Evolutionary conservation across 2,113 vertebrate species (phyloP).

Genomic region (Pedetes capensis): DNA sequence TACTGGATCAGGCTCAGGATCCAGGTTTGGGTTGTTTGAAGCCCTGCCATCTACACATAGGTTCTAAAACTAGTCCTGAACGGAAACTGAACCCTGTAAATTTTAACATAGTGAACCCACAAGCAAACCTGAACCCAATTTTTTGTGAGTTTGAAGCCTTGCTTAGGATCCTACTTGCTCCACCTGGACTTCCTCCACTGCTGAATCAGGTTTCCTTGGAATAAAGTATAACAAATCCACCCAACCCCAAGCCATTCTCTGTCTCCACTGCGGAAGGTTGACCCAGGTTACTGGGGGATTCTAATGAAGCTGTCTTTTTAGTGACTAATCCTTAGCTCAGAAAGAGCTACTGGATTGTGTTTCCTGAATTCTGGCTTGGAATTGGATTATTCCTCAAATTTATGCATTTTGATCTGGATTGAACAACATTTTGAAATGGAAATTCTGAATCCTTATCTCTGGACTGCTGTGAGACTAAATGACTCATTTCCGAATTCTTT

Average conservation of each 20-base stretch:
- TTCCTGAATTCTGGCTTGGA: conserved; percentile 7
- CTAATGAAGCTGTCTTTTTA: not conserved
- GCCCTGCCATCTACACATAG: too few relatives aligned
- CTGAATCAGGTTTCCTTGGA: not conserved
- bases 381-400: not conserved
- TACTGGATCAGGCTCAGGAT: too few relatives aligned
- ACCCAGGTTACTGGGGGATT: not conserved
- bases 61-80: too few relatives aligned
- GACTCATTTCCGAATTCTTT: conserved; percentile 56
- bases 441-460: conserved; percentile 68
- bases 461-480: conserved; percentile 45
- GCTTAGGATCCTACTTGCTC: not conserved
- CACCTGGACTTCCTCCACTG: not conserved
- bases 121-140: too few relatives aligned
- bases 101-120: too few relatives aligned
- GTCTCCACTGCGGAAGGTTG: not conserved
- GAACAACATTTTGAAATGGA: conserved; percentile 61
- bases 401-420: conserved; percentile 20
- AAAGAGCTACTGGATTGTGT: not conserved
- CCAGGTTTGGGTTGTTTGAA: too few relatives aligned
- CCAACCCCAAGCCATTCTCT: not conserved
- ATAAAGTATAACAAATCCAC: not conserved
- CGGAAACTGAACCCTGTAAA: too few relatives aligned
- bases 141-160: too few relatives aligned
- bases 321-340: not conserved